These are phyloP conservation scores for Pseudomugil gertrudae DNA, from an alignment of 2,797 vertebrate genomes.

Conservation along the genomic window DNA sequence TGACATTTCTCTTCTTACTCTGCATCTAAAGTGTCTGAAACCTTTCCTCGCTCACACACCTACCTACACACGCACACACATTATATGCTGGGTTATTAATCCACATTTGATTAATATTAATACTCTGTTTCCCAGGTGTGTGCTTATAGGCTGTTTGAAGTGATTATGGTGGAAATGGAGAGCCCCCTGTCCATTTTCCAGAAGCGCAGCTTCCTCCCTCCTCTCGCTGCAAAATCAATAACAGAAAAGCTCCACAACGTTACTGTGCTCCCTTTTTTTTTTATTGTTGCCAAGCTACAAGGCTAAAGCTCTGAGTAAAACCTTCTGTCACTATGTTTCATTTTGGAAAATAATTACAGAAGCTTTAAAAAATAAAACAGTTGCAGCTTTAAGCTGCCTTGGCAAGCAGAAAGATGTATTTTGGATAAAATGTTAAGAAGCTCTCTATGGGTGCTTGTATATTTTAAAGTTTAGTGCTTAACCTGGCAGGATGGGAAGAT, in stretches of 20 bases:
- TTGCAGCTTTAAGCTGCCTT: slow-evolving; percentile 42
- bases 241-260: slow-evolving; percentile 36
- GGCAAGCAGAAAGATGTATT: slow-evolving; percentile 42
- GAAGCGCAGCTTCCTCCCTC: slow-evolving; percentile 35
- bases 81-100: slow-evolving; percentile 14
- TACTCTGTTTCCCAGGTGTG: slow-evolving; percentile 34
- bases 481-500: slow-evolving; percentile 26
- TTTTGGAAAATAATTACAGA: slow-evolving; percentile 38
- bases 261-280: slow-evolving; percentile 28
- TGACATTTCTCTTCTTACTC: background rate
- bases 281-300: slow-evolving; percentile 73
- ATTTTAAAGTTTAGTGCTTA: slow-evolving; percentile 29
- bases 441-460: slow-evolving; percentile 27
- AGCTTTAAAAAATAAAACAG: slow-evolving; percentile 27
- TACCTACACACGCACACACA: background rate
- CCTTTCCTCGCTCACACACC: background rate
- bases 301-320: slow-evolving; percentile 47
- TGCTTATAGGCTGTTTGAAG: slow-evolving; percentile 51
- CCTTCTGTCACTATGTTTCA: slow-evolving; percentile 35
- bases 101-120: slow-evolving; percentile 58
- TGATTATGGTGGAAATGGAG: slow-evolving; percentile 53
- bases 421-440: slow-evolving; percentile 32
- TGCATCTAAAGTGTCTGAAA: background rate
- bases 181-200: slow-evolving; percentile 53
- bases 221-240: slow-evolving; percentile 56